Evolutionary conservation across 2,113 vertebrate species (phyloP).

Genomic region (Sebastes fasciatus): DNA sequence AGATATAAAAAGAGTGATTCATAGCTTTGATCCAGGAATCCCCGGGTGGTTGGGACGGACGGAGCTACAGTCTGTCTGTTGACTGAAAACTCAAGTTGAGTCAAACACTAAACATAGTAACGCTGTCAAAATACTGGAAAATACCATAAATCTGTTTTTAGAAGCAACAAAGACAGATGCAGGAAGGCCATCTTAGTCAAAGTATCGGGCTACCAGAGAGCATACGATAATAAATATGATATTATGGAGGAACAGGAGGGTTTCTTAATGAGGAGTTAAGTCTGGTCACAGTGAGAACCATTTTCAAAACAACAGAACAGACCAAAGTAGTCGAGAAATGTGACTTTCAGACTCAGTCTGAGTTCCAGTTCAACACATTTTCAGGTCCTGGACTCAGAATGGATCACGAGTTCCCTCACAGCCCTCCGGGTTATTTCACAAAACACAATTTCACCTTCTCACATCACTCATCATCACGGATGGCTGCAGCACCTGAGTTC

Average conservation of each 20-base stretch:
- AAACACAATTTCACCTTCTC: conserved; percentile 11
- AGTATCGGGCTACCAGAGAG: not conserved
- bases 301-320: not conserved
- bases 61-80: conserved; percentile 27
- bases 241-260: not conserved
- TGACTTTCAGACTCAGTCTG: not conserved
- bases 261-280: not conserved
- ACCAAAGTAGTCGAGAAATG: not conserved
- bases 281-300: not conserved
- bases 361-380: conserved; percentile 4
- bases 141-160: not conserved
- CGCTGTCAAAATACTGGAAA: conserved; percentile 10
- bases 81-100: conserved; percentile 25
- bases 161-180: conserved; percentile 9
- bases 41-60: conserved; percentile 35
- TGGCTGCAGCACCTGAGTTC: not conserved
- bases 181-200: not conserved
- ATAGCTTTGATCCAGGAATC: conserved; percentile 56
- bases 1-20: conserved; percentile 44
- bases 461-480: conserved; percentile 2
- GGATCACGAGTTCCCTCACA: conserved; percentile 2
- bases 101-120: conserved; percentile 29
- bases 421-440: conserved; percentile 14
- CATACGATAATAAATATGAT: too few species aligned
- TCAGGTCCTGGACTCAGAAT: conserved; percentile 1